Evolutionary conservation across 2,113 vertebrate species (phyloP), one percentile per base, ranked within the genome.

Genomic region (Thamnophis sirtalis): DNA sequence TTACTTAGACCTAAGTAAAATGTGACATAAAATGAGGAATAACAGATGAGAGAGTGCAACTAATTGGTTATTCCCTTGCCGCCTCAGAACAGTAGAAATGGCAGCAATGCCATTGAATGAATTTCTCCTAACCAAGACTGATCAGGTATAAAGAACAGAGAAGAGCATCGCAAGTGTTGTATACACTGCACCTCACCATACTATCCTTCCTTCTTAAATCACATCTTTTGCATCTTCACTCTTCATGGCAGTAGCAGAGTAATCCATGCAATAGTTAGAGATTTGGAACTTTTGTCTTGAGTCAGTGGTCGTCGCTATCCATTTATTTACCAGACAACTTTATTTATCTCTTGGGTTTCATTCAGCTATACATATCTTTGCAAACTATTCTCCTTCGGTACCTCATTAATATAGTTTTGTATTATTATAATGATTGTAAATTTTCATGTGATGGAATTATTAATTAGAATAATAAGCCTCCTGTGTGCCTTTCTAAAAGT

Each of bases 391-490:
- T 50, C 11, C 60, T 92, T 48, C 26, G 6, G 92, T 88, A 56
- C 4, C 3, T 2, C 89, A 1, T 63, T 73, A 86, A 68, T 91
- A 17, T 56, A 85, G 58, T 93, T 92, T 88, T 91, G 1, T 38
- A 51, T 38, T 8, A 3, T 13, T 10, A 92, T 60, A 33, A 54
- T 87, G 63, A 88, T 26, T 87, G 0, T 50, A 43, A 1, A 8
- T 84, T 68, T 28, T 93, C 84, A 93, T 92, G 92, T 84, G 91
- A 88, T 11, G 33, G 53, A 93, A 92, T 21, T n/a, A 87, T 38
- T 92, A 95, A 91, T 93, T 48, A 93, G 90, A 94, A 90, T 89
- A 17, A 91, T 60, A 93, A 86, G 54, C 84, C 87, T 48, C 91
- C 24, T 15, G 0, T 24, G 0, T 54, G 11, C 21, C n/a, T 90